phyloP scores from a whole-genome alignment of 1,140 invertebrate species.

The Bilobella aurantiaca region DNA sequence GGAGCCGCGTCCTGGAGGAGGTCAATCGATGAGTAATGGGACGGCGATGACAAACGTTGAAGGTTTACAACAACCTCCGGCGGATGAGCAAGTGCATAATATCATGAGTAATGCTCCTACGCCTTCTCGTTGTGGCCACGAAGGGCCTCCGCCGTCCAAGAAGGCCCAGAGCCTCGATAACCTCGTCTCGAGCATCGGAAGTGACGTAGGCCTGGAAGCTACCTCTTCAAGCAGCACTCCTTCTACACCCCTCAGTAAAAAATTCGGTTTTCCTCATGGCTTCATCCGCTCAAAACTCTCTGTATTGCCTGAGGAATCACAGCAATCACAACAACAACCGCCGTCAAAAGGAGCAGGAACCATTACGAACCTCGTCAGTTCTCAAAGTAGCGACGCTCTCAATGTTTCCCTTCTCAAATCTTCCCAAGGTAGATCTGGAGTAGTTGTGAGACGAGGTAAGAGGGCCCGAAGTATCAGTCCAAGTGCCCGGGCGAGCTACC shows the following conservation, averaged over 20 bases:
- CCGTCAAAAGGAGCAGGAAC: conserved; percentile 1
- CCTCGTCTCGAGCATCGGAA: conserved; percentile 22
- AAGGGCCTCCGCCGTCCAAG: conserved; percentile 22
- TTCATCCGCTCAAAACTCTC: conserved; percentile 38
- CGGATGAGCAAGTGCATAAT: background rate
- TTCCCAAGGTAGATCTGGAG: background rate
- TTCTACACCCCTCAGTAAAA: conserved; percentile 21
- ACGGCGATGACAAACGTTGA: background rate
- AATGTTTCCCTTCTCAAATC: conserved; percentile 15
- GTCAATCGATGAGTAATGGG: background rate
- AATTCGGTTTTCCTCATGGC: conserved; percentile 39
- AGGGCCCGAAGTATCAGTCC: conserved; percentile 23
- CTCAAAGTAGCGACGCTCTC: conserved; percentile 29
- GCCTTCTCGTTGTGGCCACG: background rate
- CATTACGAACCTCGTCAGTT: conserved; percentile 11
- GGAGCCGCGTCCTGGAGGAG: background rate
- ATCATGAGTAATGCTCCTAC: conserved; percentile 11
- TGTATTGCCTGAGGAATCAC: conserved; percentile 36
- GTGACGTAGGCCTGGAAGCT: conserved; percentile 22
- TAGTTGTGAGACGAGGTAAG: background rate
- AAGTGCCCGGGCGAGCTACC: background rate
- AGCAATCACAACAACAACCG: conserved; percentile 15
- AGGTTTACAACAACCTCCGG: background rate
- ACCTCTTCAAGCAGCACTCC: too few species aligned
- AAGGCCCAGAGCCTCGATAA: conserved; percentile 33